Base-by-base conservation (phyloP, 2,113 vertebrate species). In the Procapra przewalskii region DNA sequence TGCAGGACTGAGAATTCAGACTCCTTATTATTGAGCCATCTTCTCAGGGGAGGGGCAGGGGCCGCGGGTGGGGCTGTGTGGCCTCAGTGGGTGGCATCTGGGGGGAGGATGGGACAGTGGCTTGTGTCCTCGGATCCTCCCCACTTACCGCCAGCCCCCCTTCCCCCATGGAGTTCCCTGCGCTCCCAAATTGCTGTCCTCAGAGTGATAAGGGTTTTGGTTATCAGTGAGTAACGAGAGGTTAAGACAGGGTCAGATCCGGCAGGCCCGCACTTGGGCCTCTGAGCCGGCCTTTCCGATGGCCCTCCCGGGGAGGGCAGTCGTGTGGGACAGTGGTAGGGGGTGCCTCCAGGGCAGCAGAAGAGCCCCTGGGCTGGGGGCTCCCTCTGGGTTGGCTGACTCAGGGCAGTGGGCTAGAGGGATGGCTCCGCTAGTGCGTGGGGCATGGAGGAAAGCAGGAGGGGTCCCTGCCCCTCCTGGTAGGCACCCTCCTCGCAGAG, bases 301-400 rank as follows among this genome's bases (percentile, higher is more conserved):
- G n/a, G 29, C 43, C 7, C 4, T 19, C 7, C 43, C 11, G 23
- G 60, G 23, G 29, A 13, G 43, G 45, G 27, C 13, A 2, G 67
- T 36, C 14, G 2, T 5, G 0, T 19, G 21, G 48, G 55, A 43
- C 52, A 0, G 0, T 29, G 9, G 25, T 21, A 60, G 17, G 48
- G 77, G 48, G 7, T 43, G 71, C 4, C 0, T n/a, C 31, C 31
- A 13, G 33, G 7, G 45, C 40, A 31, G 16, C 0, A 17, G 88
- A 84, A 3, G 8, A 45, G 15, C 2, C 48, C 21, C 25, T 45
- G 43, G 43, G 27, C 1, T 7, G 52, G 80, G 48, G 59, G 15
- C 52, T 80, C 33, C 16, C 0, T 3, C 88, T 54, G 52, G 80
- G 33, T 15, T 2, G 86, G 29, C 43, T 60, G 31, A 2, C 15